Base-by-base conservation (phyloP, 2,113 vertebrate genomes). In the Propithecus coquereli region DNA sequence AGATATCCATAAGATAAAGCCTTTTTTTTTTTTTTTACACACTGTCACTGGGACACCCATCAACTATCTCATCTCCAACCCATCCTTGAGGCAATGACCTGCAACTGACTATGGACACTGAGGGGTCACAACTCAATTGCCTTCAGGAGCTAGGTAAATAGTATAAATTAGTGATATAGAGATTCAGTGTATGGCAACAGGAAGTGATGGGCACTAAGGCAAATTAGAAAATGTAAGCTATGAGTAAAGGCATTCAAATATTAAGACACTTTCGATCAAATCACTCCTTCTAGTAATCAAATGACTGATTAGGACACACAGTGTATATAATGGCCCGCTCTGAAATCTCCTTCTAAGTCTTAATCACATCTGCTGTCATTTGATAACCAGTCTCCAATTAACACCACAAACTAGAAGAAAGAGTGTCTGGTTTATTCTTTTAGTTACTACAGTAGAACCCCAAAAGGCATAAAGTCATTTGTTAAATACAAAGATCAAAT, bases 221-320 rank as follows among this genome's bases (percentile, higher is more conserved):
- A 94, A 89, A 89, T 65, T 47, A 93, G 43, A 92, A 92, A 90
- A 57, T n/a, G 4, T 68, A 94, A 79, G 34, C 63, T 66, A 25
- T 32, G 16, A 81, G 50, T 76, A 85, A 84, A 74, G 20, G 25
- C n/a, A 94, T 40, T 94, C 63, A 87, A 88, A 59, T 82, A 90
- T 37, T 96, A 87, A 89, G 70, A 71, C 50, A 94, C 37, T 87
- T 70, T 14, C 40, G 22, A 50, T 52, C 37, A 95, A 79, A 88
- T 79, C 32, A 86, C 80, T 94, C 37, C 34, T 52, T 94, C 70
- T 80, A 71, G 32, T 57, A 90, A 93, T 87, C 43, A 82, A 63
- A 37, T 65, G 2, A 84, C 16, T 52, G 76, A 63, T 3, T 83
- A 40, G 45, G 54, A 88, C 37, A 74, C 45, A 92, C 4, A 20